Evolutionary conservation across 2,888 invertebrate genomes (phyloP).

Genomic region (Aphidoletes aphidimyza): DNA sequence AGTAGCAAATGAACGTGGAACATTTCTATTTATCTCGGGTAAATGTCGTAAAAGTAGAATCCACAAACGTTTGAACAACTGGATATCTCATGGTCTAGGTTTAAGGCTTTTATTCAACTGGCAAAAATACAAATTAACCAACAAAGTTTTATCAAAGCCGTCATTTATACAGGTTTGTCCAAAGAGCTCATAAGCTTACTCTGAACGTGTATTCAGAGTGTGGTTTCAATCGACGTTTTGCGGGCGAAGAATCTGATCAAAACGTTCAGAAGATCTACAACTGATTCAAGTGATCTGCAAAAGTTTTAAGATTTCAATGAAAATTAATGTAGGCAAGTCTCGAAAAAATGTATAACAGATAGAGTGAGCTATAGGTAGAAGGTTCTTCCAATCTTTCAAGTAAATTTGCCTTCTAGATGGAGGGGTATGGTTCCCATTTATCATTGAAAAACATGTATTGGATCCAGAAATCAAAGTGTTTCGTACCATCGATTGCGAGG

Average conservation of each 20-base stretch:
- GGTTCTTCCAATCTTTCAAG: too few relatives aligned
- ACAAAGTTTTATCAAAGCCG: neutral
- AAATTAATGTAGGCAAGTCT: neutral
- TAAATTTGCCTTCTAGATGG: too few relatives aligned
- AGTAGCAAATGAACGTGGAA: neutral
- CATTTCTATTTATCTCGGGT: neutral
- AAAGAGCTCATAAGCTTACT: neutral
- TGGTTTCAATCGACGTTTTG: too few relatives aligned
- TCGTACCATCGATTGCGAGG: neutral
- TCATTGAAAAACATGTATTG: too few relatives aligned
- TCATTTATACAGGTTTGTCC: neutral
- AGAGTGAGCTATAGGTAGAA: too few relatives aligned
- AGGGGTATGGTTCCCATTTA: too few relatives aligned
- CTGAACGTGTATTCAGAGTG: too few relatives aligned
- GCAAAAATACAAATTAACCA: conserved; percentile 41
- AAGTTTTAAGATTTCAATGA: neutral
- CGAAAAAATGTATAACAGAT: too few relatives aligned
- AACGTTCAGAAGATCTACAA: conserved; percentile 12
- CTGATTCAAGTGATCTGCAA: neutral
- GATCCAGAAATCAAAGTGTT: too few relatives aligned
- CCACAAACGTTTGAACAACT: neutral
- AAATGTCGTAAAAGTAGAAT: neutral
- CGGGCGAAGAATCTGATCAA: neutral
- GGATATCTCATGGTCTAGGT: neutral
- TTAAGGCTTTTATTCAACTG: conserved; percentile 14